Evolutionary conservation across 2,113 vertebrate genomes (phyloP).

Genomic region (Oenanthe oenanthe): DNA sequence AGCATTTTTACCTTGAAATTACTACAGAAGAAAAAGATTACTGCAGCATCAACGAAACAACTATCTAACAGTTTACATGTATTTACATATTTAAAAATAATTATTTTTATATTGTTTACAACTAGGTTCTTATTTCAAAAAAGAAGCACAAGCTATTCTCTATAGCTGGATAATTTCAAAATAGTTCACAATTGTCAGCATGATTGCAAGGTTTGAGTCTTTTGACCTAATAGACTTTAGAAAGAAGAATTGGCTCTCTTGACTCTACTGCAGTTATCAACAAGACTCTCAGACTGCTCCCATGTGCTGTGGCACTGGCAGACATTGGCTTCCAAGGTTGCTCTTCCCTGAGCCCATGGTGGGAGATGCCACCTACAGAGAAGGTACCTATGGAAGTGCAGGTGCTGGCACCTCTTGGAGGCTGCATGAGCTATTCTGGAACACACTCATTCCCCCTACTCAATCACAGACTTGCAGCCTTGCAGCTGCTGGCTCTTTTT

Average conservation of each 20-base stretch:
- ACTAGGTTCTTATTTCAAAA: not conserved
- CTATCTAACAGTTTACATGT: constrained; percentile 60
- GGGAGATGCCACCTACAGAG: not conserved
- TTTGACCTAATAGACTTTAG: not conserved
- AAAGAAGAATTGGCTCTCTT: not conserved
- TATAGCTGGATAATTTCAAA: not conserved
- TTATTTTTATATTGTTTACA: constrained; percentile 39
- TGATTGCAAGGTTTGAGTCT: not conserved
- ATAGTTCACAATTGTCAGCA: not conserved
- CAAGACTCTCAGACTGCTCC: not conserved
- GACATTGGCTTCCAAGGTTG: not conserved
- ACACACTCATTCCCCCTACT: not conserved
- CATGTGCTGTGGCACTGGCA: not conserved
- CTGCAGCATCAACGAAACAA: constrained; percentile 59
- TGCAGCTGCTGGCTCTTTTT: not conserved
- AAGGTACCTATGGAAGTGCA: not conserved
- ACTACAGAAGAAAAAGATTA: constrained; percentile 41
- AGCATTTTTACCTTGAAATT: constrained; percentile 25
- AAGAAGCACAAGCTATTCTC: constrained; percentile 37
- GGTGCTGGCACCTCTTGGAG: not conserved
- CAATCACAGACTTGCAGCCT: not conserved
- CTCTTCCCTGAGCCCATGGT: not conserved
- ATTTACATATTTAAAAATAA: constrained; percentile 73
- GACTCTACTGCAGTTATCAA: not conserved
- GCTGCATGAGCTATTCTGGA: not conserved